Conservation (phyloP, 1,140 invertebrate genomes). For the Maniola jurtina region DNA sequence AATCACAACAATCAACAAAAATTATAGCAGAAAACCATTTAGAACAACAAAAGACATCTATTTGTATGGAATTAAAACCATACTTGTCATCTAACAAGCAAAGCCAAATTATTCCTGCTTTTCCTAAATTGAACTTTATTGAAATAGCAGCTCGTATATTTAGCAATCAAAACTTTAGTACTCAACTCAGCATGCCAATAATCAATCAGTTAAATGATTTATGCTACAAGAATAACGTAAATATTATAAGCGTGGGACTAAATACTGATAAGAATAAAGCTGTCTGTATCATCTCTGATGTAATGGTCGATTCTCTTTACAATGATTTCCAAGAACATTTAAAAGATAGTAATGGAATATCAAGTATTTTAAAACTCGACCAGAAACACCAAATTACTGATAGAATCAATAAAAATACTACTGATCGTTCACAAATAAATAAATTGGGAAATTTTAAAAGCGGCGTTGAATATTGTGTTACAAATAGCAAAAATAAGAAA, state of each 20-base stretch:
- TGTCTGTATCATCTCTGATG: neutral
- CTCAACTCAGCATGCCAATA: neutral
- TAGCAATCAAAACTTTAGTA: neutral
- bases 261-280: neutral
- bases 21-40: neutral
- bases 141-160: neutral
- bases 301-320: neutral
- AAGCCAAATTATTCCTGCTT: neutral
- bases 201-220: neutral
- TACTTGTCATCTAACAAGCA: slow-evolving; percentile 13
- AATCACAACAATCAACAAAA: neutral
- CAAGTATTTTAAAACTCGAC: neutral
- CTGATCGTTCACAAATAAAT: neutral
- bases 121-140: neutral
- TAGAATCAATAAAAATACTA: no score
- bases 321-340: neutral
- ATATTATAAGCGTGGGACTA: neutral
- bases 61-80: slow-evolving; percentile 24
- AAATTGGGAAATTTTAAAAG: slow-evolving; percentile 19
- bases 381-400: neutral
- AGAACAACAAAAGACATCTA: neutral
- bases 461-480: slow-evolving; percentile 4
- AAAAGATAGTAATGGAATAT: neutral
- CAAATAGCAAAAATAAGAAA: slow-evolving; percentile 31
- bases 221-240: neutral